Evolutionary conservation across 2,113 vertebrate species (phyloP), one percentile per base, ranked within the genome.

Genomic region (Propithecus coquereli): DNA sequence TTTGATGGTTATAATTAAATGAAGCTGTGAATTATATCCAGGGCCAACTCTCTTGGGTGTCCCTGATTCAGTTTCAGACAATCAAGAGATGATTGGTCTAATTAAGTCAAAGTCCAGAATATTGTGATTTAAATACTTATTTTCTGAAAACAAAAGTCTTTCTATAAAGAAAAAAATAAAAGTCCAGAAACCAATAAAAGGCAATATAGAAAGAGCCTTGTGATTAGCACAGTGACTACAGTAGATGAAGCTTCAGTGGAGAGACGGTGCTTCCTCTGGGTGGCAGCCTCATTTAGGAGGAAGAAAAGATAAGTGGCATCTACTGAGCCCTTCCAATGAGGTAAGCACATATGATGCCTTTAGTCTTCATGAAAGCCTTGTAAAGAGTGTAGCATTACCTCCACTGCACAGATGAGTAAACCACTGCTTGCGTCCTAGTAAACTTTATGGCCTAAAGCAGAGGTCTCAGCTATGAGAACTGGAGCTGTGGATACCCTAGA

Each of bases 1-100:
- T 94, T 86, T 85, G 82, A 89, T 59, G 90, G 66, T 82, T 66
- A 68, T 93, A 77, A 87, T 85, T 77, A 85, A 88, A 63, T 66
- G 87, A 91, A 76, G 87, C 52, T 77, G 37, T 73, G 94, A 70
- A 32, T 88, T 59, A 45, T 27, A 25, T 71, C n/a, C 40, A 73
- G 65, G 45, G 30, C 18, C 18, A 40, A 32, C 45, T 43, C 65
- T 89, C 83, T 32, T 30, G 32, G 23, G 52, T 47, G 16, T 57
- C 80, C 57, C 77, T 79, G 37, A 43, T 80, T 74, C 30, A 27
- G 27, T 94, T 95, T 84, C 32, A 89, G 68, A 66, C 37, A 32
- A 73, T 73, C 40, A 61, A 27, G 23, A 82, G 61, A 90, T 40
- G 61, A 65, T 23, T 37, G 5, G 22, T 79, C 18, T 91, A 76